Evolutionary conservation across 2,888 invertebrate genomes (phyloP).

Genomic region (Neuroscelio doddi): DNA sequence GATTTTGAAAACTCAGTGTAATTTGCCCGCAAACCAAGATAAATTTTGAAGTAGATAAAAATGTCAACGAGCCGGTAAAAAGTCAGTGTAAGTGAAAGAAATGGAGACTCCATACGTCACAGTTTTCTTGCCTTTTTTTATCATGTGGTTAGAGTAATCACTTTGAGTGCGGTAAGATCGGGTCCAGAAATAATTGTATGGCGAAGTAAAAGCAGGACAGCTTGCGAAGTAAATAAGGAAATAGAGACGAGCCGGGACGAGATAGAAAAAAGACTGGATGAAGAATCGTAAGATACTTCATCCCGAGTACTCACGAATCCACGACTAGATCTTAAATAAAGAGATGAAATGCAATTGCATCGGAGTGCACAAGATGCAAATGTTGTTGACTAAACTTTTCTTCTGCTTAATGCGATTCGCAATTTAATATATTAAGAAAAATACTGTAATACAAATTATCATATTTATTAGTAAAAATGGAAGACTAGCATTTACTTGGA

Average conservation of each 20-base stretch:
- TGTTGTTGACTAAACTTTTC: not conserved
- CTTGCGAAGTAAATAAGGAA: slow-evolving; percentile 33
- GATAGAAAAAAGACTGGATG: slow-evolving; percentile 25
- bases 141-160: slow-evolving; percentile 52
- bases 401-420: no score
- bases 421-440: no score
- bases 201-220: slow-evolving; percentile 4
- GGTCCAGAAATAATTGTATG: slow-evolving; percentile 30
- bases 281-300: slow-evolving; percentile 17
- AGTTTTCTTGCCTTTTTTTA: slow-evolving; percentile 23
- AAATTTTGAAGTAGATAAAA: no score
- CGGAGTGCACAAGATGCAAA: not conserved
- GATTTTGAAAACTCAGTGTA: no score
- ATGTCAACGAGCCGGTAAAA: slow-evolving; percentile 28
- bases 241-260: slow-evolving; percentile 17
- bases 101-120: not conserved
- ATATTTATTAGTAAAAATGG: no score
- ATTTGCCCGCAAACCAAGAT: no score
- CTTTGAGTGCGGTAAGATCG: slow-evolving; percentile 50
- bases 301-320: slow-evolving; percentile 12
- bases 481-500: no score
- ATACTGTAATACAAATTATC: no score
- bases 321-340: not conserved
- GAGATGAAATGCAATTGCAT: slow-evolving; percentile 15
- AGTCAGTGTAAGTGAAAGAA: slow-evolving; percentile 12